A percentile compares a stretch with the other conserved stretches of the same genome.
Evolutionary conservation across 2,797 vertebrate genomes (phyloP).

Genomic region (Sebastiscus albofasciatus): DNA sequence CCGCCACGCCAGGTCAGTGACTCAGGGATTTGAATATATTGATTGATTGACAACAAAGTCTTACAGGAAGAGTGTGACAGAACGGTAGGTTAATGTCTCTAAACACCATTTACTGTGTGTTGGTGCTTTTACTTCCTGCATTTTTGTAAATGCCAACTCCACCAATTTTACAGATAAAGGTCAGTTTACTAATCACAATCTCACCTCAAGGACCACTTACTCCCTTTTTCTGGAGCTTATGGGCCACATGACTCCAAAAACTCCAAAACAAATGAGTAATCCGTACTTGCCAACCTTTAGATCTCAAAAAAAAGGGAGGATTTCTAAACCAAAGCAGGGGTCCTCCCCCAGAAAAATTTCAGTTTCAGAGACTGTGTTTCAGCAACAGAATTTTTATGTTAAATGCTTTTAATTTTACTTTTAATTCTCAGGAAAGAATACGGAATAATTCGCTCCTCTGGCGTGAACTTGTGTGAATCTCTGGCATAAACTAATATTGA

Average conservation of each 20-base stretch:
- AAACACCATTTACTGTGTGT: background rate
- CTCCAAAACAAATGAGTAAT: background rate
- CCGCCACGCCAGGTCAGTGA: conserved; percentile 92
- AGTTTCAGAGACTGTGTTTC: too few relatives aligned
- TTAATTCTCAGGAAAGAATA: too few relatives aligned
- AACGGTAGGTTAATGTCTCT: background rate
- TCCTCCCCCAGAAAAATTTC: too few relatives aligned
- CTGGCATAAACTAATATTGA: too few relatives aligned
- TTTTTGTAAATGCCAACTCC: background rate
- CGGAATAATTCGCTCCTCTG: too few relatives aligned
- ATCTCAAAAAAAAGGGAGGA: too few relatives aligned
- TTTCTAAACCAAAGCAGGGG: too few relatives aligned
- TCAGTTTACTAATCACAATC: background rate
- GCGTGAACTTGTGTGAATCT: too few relatives aligned
- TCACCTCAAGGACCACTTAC: background rate
- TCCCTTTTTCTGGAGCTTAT: background rate
- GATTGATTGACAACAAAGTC: background rate
- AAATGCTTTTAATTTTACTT: too few relatives aligned
- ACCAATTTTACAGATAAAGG: background rate
- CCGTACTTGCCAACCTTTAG: too few relatives aligned
- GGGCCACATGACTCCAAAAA: background rate
- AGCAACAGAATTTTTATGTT: too few relatives aligned
- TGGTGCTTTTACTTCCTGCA: background rate
- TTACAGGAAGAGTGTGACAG: background rate
- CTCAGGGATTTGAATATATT: background rate